Base-by-base conservation (phyloP, 1,140 invertebrate genomes). In the Eumaeus atala region DNA sequence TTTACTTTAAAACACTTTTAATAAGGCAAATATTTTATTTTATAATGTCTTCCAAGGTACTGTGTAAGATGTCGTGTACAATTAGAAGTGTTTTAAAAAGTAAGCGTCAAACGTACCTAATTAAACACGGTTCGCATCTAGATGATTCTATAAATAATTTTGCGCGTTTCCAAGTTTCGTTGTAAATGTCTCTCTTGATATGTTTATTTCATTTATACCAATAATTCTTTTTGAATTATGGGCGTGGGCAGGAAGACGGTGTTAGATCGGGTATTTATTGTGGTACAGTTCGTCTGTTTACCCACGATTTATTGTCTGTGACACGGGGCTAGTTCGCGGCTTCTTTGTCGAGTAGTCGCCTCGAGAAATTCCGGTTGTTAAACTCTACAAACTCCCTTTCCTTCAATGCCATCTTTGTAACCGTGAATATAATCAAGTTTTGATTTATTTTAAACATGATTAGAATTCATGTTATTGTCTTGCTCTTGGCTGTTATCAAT, bases 141-240 rank as follows among this genome's bases (percentile, higher is more conserved):
- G 56, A 38, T 51, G 44, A 59, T 67, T 72, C 74, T 76, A 74
- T 70, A 67, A 66, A 74, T 76, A 74, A 72, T 70, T 72, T 78
- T 66, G 59, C 56, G 63, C 51, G 59, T 55, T 60, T 51, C 36
- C 37, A 68, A 64, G 64, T 69, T 66, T 72, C 71, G 66, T 74
- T 77, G 67, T 77, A 74, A 76, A 73, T 59, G 73, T 79, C 70
- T 52, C 58, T 65, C 62, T 79, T 74, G 77, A 79, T 66, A 76
- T 80, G 72, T 79, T 81, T 84, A 81, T 81, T 81, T 81, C 78
- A 77, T 84, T 79, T 74, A 80, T 77, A 71, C 74, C 62, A 72
- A 78, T 81, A 80, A 83, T 67, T 81, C 74, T 74, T 62, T 50
- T 62, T 72, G 74, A 81, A 74, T 77, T 79, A 84, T 81, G 67